Base-by-base conservation (phyloP, 2,113 vertebrate species). In the Notarius quadriscutis region DNA sequence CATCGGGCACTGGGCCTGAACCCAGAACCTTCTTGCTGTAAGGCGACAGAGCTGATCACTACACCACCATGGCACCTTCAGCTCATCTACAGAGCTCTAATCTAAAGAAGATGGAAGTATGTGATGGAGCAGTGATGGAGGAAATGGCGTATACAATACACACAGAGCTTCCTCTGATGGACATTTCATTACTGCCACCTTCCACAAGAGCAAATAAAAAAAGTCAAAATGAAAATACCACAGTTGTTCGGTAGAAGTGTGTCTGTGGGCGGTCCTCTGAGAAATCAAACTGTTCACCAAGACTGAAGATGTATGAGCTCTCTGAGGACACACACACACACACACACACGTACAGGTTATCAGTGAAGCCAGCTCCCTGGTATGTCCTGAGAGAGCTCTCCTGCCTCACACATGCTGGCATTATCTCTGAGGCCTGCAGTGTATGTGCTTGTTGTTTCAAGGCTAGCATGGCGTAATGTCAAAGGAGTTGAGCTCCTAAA, bases 241-340 rank as follows among this genome's bases (percentile, higher is more conserved):
- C 62, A 92, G 91, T 87, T 89, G 90, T 89, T 94, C 91, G 87
- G 92, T 93, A 92, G 91, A 89, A 87, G 69, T 83, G 11, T 93
- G 93, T 91, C 92, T 91, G 90, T 92, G 91, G 86, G 86, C 90
- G 86, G 88, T 90, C 91, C 92, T 90, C 69, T 65, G 91, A 94
- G 92, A 95, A 92, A 88, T 87, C 90, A 75, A 57, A 90, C 89
- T 92, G 90, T 92, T 92, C 89, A 71, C 53, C 79, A 84, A 84
- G 84, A 69, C 8, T 86, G 11, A 69, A 57, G 62, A 58, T 86
- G 34, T 25, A 58, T 69, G n/a, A 50, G 41, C 88, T 71, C 75
- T 34, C 62, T 84, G 81, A 84, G 79, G 86, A 78, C 22, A 53
- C 50, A 78, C 58, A 86, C 63, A 60, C 63, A 84, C 71, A 86